Evolutionary conservation across 2,888 invertebrate species (phyloP).

Genomic region (Andrena hattorfiana): DNA sequence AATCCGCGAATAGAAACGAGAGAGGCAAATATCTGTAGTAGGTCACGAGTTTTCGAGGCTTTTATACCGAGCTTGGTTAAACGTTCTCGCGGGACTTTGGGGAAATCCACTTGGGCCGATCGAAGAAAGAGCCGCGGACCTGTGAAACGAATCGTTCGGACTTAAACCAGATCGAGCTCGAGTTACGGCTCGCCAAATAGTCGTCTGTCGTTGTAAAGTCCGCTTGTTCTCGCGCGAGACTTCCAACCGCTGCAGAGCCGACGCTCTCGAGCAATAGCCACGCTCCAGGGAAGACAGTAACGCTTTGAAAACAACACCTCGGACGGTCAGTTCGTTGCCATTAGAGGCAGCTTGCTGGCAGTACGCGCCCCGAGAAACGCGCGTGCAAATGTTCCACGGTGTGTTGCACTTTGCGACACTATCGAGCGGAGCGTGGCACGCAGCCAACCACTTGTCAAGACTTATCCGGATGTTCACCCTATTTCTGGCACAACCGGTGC

Average conservation of each 20-base stretch:
- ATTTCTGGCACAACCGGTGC: slow-evolving; percentile 47
- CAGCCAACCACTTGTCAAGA: slow-evolving; percentile 76
- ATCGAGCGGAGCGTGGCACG: slow-evolving; percentile 68
- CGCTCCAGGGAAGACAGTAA: not conserved
- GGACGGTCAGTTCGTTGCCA: slow-evolving; percentile 1
- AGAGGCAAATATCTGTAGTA: slow-evolving; percentile 22
- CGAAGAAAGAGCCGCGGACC: not conserved
- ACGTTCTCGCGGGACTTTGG: not conserved
- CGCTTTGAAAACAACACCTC: slow-evolving; percentile 4
- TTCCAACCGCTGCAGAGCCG: not conserved
- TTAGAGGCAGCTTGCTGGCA: slow-evolving; percentile 17
- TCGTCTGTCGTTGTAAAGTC: not conserved
- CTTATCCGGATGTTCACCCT: slow-evolving; percentile 74
- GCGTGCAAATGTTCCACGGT: slow-evolving; percentile 27
- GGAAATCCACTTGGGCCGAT: not conserved
- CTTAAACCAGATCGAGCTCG: not conserved
- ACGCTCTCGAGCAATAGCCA: not conserved
- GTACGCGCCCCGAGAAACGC: not conserved
- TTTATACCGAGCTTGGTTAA: not conserved
- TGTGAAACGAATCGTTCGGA: not conserved
- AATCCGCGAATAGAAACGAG: slow-evolving; percentile 38
- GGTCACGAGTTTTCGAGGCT: slow-evolving; percentile 51
- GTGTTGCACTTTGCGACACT: slow-evolving; percentile 52
- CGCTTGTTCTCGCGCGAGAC: not conserved
- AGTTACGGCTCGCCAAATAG: not conserved